Conservation (phyloP, 2,797 vertebrate species). For the Microctenopoma stevenorrisi region DNA sequence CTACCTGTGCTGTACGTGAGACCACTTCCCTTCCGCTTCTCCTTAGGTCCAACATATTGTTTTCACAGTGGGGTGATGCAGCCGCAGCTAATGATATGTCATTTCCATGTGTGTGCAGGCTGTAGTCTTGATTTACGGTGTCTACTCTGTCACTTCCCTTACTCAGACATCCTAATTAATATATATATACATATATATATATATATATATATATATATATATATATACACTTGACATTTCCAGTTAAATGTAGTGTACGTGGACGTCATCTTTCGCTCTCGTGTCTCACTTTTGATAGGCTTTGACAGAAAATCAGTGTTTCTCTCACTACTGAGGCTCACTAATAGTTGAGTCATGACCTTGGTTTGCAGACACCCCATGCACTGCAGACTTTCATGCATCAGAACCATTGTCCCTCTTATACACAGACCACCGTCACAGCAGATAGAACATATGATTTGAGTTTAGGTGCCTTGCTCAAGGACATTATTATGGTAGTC, state of each 20-base stretch:
- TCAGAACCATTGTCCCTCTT: not conserved
- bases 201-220: too few relatives aligned
- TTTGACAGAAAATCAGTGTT: too few relatives aligned
- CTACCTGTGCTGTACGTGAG: not conserved
- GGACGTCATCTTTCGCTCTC: not conserved
- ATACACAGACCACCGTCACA: constrained; percentile 3
- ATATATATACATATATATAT: too few relatives aligned
- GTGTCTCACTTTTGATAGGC: too few relatives aligned
- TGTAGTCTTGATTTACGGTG: not conserved
- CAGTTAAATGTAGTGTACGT: not conserved
- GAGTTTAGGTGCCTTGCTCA: constrained; percentile 6
- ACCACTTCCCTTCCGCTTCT: not conserved
- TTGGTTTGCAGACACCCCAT: not conserved
- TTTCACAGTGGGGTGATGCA: too few relatives aligned
- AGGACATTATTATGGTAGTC: not conserved
- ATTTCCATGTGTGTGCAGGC: not conserved
- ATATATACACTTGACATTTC: too few relatives aligned
- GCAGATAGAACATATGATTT: not conserved
- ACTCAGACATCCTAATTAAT: not conserved
- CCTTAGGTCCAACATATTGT: not conserved
- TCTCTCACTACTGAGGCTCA: not conserved
- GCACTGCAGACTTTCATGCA: not conserved
- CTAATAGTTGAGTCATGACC: not conserved
- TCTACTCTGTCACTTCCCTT: not conserved
- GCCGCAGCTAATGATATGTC: not conserved